A percentile compares a stretch with the other conserved stretches of the same genome.
These are phyloP conservation scores for Sminthurinus aureus DNA, from an alignment of 2,888 invertebrate species.

Conservation along the genomic window DNA sequence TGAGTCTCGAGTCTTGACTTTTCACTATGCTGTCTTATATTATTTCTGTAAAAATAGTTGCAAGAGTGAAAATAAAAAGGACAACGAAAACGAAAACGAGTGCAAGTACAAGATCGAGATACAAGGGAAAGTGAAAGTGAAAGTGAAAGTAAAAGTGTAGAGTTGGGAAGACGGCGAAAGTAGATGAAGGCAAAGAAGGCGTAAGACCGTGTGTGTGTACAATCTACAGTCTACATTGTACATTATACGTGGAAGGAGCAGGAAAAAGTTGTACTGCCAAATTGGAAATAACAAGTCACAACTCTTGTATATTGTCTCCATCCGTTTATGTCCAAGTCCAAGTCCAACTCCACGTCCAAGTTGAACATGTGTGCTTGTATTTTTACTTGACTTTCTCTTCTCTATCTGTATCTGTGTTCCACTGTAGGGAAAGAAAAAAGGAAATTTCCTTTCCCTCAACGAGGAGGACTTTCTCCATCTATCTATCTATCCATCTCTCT, in stretches of 20 bases:
- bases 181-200: not conserved
- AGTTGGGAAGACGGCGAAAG: not conserved
- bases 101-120: not conserved
- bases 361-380: no score
- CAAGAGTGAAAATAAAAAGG: no score
- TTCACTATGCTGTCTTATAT: no score
- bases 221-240: not conserved
- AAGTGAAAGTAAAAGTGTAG: not conserved
- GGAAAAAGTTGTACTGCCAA: slow-evolving; percentile 27
- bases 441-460: not conserved
- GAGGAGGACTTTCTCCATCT: not conserved
- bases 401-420: no score
- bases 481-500: not conserved
- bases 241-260: not conserved
- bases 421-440: not conserved
- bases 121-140: not conserved
- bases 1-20: no score
- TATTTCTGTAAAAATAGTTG: no score
- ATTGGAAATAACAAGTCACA: slow-evolving; percentile 33
- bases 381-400: no score
- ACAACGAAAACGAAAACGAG: not conserved
- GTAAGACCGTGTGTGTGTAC: not conserved
- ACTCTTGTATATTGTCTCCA: slow-evolving; percentile 24
- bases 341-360: not conserved
- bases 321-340: slow-evolving; percentile 15